These are phyloP conservation scores for Marmota flaviventris DNA, from an alignment of 2,113 vertebrate genomes.

Conservation along the genomic window DNA sequence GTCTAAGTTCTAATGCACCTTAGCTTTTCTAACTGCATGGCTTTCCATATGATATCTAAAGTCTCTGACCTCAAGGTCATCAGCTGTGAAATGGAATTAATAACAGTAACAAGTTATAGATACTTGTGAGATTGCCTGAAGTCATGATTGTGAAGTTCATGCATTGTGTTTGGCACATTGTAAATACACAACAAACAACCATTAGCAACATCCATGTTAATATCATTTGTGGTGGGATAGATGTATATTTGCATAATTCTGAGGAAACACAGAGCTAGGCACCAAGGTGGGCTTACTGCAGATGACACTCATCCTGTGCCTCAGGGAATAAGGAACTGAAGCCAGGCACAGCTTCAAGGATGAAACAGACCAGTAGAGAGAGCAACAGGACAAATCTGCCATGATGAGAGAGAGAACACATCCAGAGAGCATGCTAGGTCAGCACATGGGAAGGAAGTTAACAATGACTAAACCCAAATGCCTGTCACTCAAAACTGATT, in stretches of 20 bases:
- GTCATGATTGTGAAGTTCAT: background rate
- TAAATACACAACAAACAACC: background rate
- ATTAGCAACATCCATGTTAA: background rate
- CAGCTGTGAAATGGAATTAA: background rate
- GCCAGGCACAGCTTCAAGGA: background rate
- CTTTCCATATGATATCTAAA: background rate
- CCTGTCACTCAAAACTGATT: background rate
- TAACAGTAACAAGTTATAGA: background rate
- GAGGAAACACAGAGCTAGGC: background rate
- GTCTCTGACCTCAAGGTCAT: background rate
- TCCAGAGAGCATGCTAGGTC: background rate
- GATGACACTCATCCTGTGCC: background rate
- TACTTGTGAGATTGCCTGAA: background rate
- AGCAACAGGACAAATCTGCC: background rate
- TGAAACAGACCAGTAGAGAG: background rate
- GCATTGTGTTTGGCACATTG: background rate
- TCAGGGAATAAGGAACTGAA: background rate
- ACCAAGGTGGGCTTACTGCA: background rate
- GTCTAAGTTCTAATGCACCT: background rate
- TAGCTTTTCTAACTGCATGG: background rate
- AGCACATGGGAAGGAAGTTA: background rate
- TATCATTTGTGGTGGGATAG: background rate
- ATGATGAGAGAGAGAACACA: background rate
- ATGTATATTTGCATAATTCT: background rate
- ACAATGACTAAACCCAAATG: too few relatives aligned